Percentiles rank a stretch among this genome's conserved stretches.
These are phyloP conservation scores for Drosophila lacertosa DNA, from an alignment of 1,140 invertebrate genomes.

Conservation along the genomic window DNA sequence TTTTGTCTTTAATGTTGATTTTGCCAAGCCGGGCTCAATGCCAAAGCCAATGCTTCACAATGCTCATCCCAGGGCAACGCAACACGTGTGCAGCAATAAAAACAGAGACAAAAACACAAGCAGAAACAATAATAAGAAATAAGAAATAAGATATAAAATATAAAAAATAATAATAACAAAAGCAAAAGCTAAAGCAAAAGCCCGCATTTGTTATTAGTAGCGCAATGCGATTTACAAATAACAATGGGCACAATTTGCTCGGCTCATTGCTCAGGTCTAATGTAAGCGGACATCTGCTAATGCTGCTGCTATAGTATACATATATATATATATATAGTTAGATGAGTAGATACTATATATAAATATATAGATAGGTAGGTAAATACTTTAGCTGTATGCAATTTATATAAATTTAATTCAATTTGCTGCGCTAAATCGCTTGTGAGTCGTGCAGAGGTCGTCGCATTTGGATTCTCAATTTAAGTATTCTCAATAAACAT, in stretches of 20 bases:
- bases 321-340: slow-evolving; percentile 49
- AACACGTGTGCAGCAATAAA: slow-evolving; percentile 44
- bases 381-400: slow-evolving; percentile 56
- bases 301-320: slow-evolving; percentile 29
- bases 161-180: slow-evolving; percentile 8
- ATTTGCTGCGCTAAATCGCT: slow-evolving; percentile 77
- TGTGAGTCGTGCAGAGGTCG: slow-evolving; percentile 72
- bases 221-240: slow-evolving; percentile 75
- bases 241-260: slow-evolving; percentile 78
- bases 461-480: slow-evolving; percentile 50
- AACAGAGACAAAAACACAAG: slow-evolving; percentile 61
- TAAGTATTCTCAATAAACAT: slow-evolving; percentile 49
- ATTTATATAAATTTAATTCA: slow-evolving; percentile 83
- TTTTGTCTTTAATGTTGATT: slow-evolving; percentile 43
- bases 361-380: slow-evolving; percentile 16
- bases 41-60: slow-evolving; percentile 55
- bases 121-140: slow-evolving; percentile 27
- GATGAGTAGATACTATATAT: slow-evolving; percentile 40
- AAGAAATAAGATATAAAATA: slow-evolving; percentile 23
- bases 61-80: slow-evolving; percentile 19
- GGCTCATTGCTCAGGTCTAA: slow-evolving; percentile 58
- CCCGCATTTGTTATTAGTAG: slow-evolving; percentile 57
- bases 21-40: slow-evolving; percentile 53
- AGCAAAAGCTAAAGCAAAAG: slow-evolving; percentile 37
- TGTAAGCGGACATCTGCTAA: slow-evolving; percentile 78